Base-by-base conservation (phyloP, 2,888 invertebrate species). In the Lepetodrilus schrolli region DNA sequence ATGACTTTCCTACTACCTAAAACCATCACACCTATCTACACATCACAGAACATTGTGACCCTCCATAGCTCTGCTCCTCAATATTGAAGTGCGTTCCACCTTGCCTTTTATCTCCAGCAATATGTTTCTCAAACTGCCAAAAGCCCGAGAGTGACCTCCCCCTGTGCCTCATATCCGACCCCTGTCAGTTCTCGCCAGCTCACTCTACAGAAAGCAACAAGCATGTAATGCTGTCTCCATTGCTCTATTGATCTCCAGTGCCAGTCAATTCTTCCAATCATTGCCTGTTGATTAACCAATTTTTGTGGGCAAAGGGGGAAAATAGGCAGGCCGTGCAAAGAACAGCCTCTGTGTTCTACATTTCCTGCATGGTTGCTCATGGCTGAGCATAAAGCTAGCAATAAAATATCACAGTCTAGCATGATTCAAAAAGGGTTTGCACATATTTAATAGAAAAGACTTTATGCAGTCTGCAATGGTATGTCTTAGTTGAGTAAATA, bases 221-320 rank as follows among this genome's bases (percentile, higher is more conserved):
- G 58, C 58, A 30, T 30, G 58, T 58, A 30, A 30, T 58, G 23
- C 58, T 21, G 48, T 30, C 58, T 30, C 30, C 58, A 30, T 17
- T 3, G 23, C 58, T 58, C 23, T 58, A 58, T 58, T 30, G 58
- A 58, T 58, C 58, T 7, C 26, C 58, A n/a, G 17, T 13, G 30
- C 58, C 58, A 58, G 58, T 30, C 58, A 58, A 58, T 58, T 58
- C 58, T 58, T 34, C 17, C 58, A 58, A 58, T 58, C 58, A 58
- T 34, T 58, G 58, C 58, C 58, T 30, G 58, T 34, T 58, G 58
- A 58, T 58, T 58, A 58, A 58, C 58, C 58, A 58, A 58, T 58
- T 58, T 58, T 30, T 58, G 30, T 58, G 58, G 58, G 17, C 30
- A 58, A 58, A 58, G 58, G 58, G 58, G 58, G 34, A 58, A 58